phyloP scores from a whole-genome alignment of 2,113 vertebrate species.

The Psilopogon haemacephalus region DNA sequence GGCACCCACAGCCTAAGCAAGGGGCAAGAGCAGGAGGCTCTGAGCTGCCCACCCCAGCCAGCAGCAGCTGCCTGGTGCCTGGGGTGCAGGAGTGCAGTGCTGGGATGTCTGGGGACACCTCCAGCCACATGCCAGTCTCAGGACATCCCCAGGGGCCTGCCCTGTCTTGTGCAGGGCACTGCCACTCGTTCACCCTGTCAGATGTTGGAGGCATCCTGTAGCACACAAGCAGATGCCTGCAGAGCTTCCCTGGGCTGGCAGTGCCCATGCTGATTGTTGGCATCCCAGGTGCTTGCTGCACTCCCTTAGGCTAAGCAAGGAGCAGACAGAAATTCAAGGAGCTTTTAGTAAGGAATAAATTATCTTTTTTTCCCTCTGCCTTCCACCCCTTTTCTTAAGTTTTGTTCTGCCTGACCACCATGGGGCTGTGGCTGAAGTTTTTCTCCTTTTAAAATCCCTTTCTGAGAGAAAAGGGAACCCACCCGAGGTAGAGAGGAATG shows the following conservation, averaged over 20 bases:
- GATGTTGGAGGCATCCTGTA: not conserved
- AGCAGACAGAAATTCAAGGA: not conserved
- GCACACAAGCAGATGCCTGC: not conserved
- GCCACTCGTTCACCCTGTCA: not conserved
- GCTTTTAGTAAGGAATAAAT: not conserved
- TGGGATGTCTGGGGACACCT: not conserved
- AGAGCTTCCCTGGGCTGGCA: not conserved
- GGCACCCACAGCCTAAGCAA: too few relatives aligned
- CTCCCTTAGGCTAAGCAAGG: not conserved
- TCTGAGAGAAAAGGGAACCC: not conserved
- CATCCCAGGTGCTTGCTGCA: not conserved
- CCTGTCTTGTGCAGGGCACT: not conserved
- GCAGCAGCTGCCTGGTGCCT: not conserved
- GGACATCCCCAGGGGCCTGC: not conserved
- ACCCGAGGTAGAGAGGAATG: not conserved
- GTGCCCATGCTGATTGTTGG: not conserved
- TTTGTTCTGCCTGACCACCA: not conserved
- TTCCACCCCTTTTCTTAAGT: not conserved
- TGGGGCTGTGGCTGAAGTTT: not conserved
- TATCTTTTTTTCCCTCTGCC: not conserved
- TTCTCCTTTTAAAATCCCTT: not conserved
- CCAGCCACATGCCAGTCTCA: not conserved
- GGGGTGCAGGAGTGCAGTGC: not conserved
- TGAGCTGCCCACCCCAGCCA: constrained; percentile 17
- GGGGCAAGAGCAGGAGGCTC: constrained; percentile 40